phyloP scores from a whole-genome alignment of 2,797 vertebrate species.

The Siniperca scherzeri region DNA sequence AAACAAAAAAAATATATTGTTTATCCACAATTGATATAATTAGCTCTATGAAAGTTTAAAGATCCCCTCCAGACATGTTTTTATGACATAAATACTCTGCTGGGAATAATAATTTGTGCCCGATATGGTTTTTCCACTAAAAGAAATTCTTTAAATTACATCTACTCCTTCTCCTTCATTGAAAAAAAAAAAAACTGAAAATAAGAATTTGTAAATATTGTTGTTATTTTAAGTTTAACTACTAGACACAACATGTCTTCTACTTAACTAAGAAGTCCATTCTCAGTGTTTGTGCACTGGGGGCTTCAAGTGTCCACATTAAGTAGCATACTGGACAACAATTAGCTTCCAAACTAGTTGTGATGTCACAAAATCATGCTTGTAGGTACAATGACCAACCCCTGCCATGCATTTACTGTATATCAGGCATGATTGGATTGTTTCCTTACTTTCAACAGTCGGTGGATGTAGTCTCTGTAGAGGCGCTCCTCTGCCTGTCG shows the following conservation, averaged over 20 bases:
- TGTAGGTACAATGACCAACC: no score
- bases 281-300: no score
- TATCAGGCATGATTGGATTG: rapidly evolving
- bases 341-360: no score
- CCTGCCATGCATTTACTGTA: not conserved
- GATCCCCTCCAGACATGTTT: not conserved
- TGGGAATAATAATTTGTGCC: not conserved
- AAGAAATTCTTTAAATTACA: not conserved
- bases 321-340: no score
- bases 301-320: no score
- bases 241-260: no score
- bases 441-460: conserved; percentile 91
- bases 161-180: not conserved
- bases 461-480: conserved; percentile 96
- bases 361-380: no score
- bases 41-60: not conserved
- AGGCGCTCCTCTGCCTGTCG: conserved; percentile 98
- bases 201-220: not conserved
- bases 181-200: not conserved
- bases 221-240: no score
- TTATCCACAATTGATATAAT: not conserved
- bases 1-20: not conserved
- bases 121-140: not conserved
- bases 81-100: not conserved
- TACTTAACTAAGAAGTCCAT: no score